Percentiles rank a stretch among this genome's conserved stretches.
Evolutionary conservation across 2,888 invertebrate genomes (phyloP).

Genomic region (Arge pagana): DNA sequence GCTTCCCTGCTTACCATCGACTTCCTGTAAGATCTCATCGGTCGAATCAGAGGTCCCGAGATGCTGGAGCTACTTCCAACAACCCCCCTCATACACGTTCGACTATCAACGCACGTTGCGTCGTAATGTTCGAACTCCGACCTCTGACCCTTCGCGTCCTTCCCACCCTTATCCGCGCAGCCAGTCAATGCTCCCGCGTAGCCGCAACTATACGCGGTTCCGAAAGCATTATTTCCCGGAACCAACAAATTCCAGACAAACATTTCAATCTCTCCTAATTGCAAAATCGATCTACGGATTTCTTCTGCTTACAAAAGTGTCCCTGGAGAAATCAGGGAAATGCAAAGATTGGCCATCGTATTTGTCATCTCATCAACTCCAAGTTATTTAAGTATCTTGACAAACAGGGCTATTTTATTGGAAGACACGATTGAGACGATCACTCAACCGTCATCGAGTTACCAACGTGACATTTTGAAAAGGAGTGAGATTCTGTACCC

Average conservation of each 20-base stretch:
- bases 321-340: neutral
- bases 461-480: too few species aligned
- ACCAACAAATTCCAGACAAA: too few species aligned
- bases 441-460: too few species aligned
- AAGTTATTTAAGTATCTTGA: conserved; percentile 21
- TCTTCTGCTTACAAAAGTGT: neutral
- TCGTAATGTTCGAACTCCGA: conserved; percentile 16
- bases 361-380: conserved; percentile 18
- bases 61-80: too few species aligned
- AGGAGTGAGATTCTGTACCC: too few species aligned
- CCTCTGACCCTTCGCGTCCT: conserved; percentile 14
- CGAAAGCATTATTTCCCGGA: too few species aligned
- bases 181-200: conserved; percentile 13
- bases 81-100: conserved; percentile 52
- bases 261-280: too few species aligned
- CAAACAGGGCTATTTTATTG: neutral
- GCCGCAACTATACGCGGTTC: too few species aligned
- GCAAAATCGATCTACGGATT: neutral
- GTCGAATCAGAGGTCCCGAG: conserved; percentile 26
- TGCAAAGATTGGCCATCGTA: conserved; percentile 19
- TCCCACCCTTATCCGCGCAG: neutral
- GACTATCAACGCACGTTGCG: conserved; percentile 41
- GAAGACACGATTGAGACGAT: conserved; percentile 11
- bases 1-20: conserved; percentile 21
- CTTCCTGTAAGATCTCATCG: conserved; percentile 21